Base-by-base conservation (phyloP, 2,888 invertebrate species). In the Hypomecis punctinalis region DNA sequence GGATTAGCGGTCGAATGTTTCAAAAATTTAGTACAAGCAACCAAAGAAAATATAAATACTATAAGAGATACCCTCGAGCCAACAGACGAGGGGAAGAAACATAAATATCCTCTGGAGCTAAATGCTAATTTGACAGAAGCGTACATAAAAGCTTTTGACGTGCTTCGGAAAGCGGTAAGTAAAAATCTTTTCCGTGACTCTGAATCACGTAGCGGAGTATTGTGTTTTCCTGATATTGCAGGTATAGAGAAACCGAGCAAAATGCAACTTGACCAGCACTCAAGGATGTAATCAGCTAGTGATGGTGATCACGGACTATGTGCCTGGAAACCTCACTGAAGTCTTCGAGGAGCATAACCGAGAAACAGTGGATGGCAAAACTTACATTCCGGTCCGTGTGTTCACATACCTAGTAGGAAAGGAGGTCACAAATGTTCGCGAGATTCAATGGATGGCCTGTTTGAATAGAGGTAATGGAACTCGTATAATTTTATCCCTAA, bases 321-420 rank as follows among this genome's bases (percentile, higher is more conserved):
- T 98, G 4, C 96, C 98, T 0, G 96, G 97, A 54, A 98, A 97
- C 83, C 94, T 97, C 71, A 97, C 97, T 10, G 96, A 98, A 75
- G 94, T 98, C 5, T 98, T 99, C 79, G 94, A 96, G 68, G 91
- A 94, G 71, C 96, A 97, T 87, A 99, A 99, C 85, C 94, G 95
- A 90, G 94, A 94, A 59, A 89, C 93, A 67, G 95, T 96, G 69
- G 95, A 93, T 13, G 83, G 82, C 42, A 83, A 86, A 36, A 96
- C 94, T 0, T 94, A 94, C 70, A 96, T 96, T 77, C 96, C 98
- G 62, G 97, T 99, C 0, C 94, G 99, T 68, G 95, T 99, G 62
- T 99, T 99, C 88, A 98, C 99, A 0, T 99, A 98, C 90, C 94
- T 99, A 33, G 96, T 99, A 68, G 99, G 99, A 1, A 96, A 97